phyloP scores from a whole-genome alignment of 1,140 invertebrate species.

The Hypsibius dujardini region DNA sequence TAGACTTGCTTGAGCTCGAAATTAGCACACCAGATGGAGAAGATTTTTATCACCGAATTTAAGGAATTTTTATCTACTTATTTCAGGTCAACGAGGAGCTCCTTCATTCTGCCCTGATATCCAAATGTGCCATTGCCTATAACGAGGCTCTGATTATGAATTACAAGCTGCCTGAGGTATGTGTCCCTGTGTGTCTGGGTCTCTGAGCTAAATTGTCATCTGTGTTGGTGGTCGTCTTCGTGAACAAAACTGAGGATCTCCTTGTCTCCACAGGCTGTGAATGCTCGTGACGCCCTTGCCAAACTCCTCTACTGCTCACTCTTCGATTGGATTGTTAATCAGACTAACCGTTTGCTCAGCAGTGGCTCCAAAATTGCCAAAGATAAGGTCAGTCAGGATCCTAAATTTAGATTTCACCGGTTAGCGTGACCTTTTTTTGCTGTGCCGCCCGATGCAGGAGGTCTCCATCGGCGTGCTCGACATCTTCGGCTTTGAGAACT shows the following conservation, averaged over 20 bases:
- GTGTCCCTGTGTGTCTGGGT: conserved; percentile 20
- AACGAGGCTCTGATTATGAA: conserved; percentile 82
- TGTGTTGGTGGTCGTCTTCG: neutral
- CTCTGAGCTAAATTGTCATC: neutral
- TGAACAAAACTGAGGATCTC: too few relatives aligned
- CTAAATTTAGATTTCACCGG: too few relatives aligned
- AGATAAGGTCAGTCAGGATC: neutral
- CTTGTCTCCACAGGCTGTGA: conserved; percentile 52
- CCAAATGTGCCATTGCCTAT: conserved; percentile 60
- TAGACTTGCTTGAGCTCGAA: too few relatives aligned
- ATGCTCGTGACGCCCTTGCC: conserved; percentile 81
- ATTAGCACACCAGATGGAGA: conserved; percentile 24
- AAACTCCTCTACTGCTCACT: conserved; percentile 89
- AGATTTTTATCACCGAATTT: conserved; percentile 18
- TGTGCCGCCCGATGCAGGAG: conserved; percentile 35
- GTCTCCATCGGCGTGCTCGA: conserved; percentile 83
- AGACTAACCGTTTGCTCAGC: conserved; percentile 48
- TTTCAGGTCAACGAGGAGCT: conserved; percentile 61
- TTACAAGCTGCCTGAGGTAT: conserved; percentile 50
- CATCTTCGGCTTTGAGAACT: conserved; percentile 92
- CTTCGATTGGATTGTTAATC: conserved; percentile 93
- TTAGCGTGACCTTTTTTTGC: too few relatives aligned
- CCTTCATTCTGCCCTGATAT: conserved; percentile 61
- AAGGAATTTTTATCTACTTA: neutral
- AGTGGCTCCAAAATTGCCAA: neutral